These are phyloP conservation scores for Porites cylindrica DNA, from an alignment of 92 coral and sea anemone species.

Conservation along the genomic window DNA sequence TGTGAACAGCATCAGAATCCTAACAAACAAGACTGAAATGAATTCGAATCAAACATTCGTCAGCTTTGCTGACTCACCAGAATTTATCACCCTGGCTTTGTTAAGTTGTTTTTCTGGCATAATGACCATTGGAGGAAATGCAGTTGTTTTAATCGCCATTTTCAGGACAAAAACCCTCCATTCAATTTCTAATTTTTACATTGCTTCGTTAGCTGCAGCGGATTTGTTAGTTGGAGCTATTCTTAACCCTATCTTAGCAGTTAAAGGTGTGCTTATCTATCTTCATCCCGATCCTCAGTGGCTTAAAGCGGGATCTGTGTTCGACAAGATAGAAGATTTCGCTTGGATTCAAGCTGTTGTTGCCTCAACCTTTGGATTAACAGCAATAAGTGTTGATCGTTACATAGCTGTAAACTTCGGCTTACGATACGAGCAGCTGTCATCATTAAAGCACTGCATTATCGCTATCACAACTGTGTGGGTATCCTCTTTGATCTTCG, in stretches of 20 bases:
- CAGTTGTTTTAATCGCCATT: conserved; percentile 58
- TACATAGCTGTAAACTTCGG: conserved; percentile 60
- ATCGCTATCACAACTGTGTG: conserved; percentile 45
- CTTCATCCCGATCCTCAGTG: conserved; percentile 22
- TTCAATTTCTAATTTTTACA: conserved; percentile 58
- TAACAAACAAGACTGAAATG: not conserved
- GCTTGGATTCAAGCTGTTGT: conserved; percentile 61
- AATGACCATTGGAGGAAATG: conserved; percentile 57
- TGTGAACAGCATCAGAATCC: not conserved
- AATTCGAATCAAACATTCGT: not conserved
- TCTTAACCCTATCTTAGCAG: conserved; percentile 48
- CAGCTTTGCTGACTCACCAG: conserved; percentile 15
- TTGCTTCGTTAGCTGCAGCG: conserved; percentile 66
- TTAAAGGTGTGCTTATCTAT: conserved; percentile 27
- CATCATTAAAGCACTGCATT: conserved; percentile 28
- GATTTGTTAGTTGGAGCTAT: conserved; percentile 62
- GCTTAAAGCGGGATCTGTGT: not conserved
- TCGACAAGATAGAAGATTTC: conserved; percentile 44
- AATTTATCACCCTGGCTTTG: conserved; percentile 17
- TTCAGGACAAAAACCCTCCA: conserved; percentile 54
- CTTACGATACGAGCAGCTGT: conserved; percentile 33
- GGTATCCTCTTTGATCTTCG: conserved; percentile 55
- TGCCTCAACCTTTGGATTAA: conserved; percentile 61
- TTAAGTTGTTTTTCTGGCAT: conserved; percentile 50
- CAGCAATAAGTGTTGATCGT: conserved; percentile 67